A percentile compares a stretch with the other conserved stretches of the same genome.
These are phyloP conservation scores for Acronicta leporina DNA, from an alignment of 2,888 invertebrate genomes.

Conservation along the genomic window DNA sequence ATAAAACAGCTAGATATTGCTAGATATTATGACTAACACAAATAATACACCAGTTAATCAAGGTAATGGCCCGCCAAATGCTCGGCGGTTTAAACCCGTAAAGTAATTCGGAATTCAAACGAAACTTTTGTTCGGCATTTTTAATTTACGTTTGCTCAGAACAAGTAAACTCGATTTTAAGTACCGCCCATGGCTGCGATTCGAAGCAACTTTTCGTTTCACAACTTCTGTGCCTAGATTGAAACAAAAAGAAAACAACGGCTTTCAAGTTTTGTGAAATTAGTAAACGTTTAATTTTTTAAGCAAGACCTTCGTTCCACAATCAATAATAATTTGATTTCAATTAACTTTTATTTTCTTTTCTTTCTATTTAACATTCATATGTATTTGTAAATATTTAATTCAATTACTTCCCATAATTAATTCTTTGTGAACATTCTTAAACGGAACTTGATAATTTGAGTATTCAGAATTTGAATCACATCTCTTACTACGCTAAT, in stretches of 20 bases:
- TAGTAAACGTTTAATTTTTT: neutral
- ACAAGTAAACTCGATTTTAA: constrained; percentile 49
- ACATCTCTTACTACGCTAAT: constrained; percentile 40
- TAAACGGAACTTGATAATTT: constrained; percentile 9
- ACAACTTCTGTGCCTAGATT: constrained; percentile 35
- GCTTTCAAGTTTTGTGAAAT: neutral
- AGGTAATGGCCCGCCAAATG: constrained; percentile 18
- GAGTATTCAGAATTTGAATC: constrained; percentile 54
- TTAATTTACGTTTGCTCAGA: constrained; percentile 42
- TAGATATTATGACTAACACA: constrained; percentile 8
- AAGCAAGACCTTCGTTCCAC: neutral
- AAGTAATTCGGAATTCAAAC: constrained; percentile 35
- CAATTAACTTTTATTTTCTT: neutral
- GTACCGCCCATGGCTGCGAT: constrained; percentile 32
- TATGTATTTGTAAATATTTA: no score
- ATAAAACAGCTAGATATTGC: no score
- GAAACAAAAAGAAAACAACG: constrained; percentile 19
- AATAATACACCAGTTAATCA: constrained; percentile 29
- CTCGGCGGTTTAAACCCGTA: constrained; percentile 21
- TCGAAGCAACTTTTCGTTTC: constrained; percentile 42
- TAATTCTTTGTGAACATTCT: no score
- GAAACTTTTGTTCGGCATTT: constrained; percentile 45
- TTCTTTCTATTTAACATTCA: neutral
- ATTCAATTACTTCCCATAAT: no score
- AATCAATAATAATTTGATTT: neutral